Evolutionary conservation across 2,797 vertebrate genomes (phyloP).

Genomic region (Alauda arvensis): DNA sequence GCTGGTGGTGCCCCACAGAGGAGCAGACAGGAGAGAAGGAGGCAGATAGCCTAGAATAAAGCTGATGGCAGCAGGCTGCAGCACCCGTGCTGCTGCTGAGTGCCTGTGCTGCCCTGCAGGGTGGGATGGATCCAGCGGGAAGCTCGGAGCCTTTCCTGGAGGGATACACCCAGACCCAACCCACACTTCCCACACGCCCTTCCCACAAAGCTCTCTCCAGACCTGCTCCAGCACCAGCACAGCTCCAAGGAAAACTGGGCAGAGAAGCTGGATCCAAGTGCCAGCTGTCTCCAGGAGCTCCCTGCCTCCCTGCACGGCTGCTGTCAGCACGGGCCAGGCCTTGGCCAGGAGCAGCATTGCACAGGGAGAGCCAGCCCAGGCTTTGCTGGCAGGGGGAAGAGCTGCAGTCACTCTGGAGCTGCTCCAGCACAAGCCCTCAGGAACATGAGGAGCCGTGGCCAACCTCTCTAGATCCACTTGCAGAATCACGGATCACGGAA

Average conservation of each 20-base stretch:
- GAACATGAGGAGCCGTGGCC: rapidly evolving
- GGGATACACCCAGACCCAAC: background rate
- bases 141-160: background rate
- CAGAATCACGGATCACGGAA: too few relatives aligned
- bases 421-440: background rate
- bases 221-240: background rate
- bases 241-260: background rate
- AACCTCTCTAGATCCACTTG: rapidly evolving
- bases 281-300: background rate
- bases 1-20: background rate
- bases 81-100: background rate
- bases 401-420: background rate
- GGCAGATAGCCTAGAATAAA: conserved; percentile 12
- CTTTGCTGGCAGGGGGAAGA: background rate
- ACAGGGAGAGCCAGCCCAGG: background rate
- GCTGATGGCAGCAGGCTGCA: background rate
- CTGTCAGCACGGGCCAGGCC: background rate
- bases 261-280: background rate
- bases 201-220: background rate
- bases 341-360: conserved; percentile 14
- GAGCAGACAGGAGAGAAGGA: conserved; percentile 26
- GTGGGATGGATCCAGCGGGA: background rate
- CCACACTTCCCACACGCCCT: rapidly evolving
- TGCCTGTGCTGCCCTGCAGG: background rate
- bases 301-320: background rate